Evolutionary conservation across 2,888 invertebrate species (phyloP).

Genomic region (Seladonia tumulorum): DNA sequence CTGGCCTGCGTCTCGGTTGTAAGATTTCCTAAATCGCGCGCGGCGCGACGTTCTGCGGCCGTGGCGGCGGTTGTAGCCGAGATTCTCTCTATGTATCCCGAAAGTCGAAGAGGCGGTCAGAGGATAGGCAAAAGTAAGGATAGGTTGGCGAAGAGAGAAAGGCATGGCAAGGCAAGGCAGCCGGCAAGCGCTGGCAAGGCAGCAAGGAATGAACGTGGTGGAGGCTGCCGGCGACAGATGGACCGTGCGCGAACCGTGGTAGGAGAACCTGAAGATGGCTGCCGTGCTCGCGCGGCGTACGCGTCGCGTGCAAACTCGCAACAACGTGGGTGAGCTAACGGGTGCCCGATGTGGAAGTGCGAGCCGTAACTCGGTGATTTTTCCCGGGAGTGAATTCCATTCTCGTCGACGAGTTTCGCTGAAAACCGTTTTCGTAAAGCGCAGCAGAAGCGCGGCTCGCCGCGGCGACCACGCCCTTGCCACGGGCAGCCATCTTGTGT

Average conservation of each 20-base stretch:
- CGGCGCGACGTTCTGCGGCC: neutral
- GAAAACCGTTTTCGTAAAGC: conserved; percentile 53
- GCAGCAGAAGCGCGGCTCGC: conserved; percentile 54
- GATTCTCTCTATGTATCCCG: conserved; percentile 50
- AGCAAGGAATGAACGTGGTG: conserved; percentile 47
- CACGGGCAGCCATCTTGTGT: conserved; percentile 81
- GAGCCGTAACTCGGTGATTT: conserved; percentile 65
- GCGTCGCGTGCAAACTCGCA: conserved; percentile 72
- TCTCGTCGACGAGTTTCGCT: conserved; percentile 57
- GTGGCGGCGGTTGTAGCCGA: conserved; percentile 18
- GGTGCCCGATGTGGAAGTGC: conserved; percentile 68
- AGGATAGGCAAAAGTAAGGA: conserved; percentile 52
- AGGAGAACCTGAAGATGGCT: conserved; percentile 80
- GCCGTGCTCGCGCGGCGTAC: conserved; percentile 71
- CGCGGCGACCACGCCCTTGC: conserved; percentile 81
- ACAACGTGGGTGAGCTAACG: conserved; percentile 66
- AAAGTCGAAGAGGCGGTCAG: conserved; percentile 54
- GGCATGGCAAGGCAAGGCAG: conserved; percentile 28
- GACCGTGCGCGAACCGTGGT: conserved; percentile 70
- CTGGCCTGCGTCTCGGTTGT: conserved; percentile 39
- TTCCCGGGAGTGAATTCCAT: conserved; percentile 67
- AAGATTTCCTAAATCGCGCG: conserved; percentile 57
- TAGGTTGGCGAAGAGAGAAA: conserved; percentile 34
- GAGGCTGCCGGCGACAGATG: conserved; percentile 70
- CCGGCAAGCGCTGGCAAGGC: neutral